Percentiles rank a stretch among this genome's conserved stretches.
Evolutionary conservation across 2,113 vertebrate genomes (phyloP).

Genomic region (Athene noctua): DNA sequence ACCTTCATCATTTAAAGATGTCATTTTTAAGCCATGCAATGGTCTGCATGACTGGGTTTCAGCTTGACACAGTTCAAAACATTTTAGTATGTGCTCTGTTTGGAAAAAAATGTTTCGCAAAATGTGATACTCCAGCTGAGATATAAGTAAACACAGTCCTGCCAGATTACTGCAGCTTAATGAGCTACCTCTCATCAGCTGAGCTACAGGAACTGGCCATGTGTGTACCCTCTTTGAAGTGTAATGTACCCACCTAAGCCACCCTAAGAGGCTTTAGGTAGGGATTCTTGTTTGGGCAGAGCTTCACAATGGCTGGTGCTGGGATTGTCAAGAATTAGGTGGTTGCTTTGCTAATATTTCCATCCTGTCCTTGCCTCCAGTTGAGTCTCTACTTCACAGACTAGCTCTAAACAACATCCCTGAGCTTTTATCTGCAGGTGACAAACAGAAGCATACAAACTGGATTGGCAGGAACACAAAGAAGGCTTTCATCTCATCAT

Average conservation of each 20-base stretch:
- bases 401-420: conserved; percentile 35
- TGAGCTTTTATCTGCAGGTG: conserved; percentile 64
- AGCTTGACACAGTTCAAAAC: neutral
- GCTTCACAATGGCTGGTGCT: conserved; percentile 14
- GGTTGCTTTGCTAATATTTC: conserved; percentile 33
- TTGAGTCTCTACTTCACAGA: conserved; percentile 14
- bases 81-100: neutral
- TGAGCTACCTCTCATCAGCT: neutral
- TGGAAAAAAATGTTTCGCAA: neutral
- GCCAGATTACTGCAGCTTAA: conserved; percentile 24
- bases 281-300: conserved; percentile 14
- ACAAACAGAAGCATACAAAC: conserved; percentile 59
- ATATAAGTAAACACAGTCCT: neutral
- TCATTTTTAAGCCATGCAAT: accelerated
- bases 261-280: neutral
- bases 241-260: neutral
- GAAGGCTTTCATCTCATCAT: conserved; percentile 62
- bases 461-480: conserved; percentile 70
- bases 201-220: neutral
- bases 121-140: neutral
- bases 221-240: neutral
- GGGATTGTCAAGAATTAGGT: conserved; percentile 22
- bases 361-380: neutral
- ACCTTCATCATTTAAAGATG: neutral
- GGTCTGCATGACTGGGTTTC: neutral